These are phyloP conservation scores for Ephydatia muelleri DNA, from an alignment of 37 sponge, comb jelly and placozoan species.

Conservation along the genomic window DNA sequence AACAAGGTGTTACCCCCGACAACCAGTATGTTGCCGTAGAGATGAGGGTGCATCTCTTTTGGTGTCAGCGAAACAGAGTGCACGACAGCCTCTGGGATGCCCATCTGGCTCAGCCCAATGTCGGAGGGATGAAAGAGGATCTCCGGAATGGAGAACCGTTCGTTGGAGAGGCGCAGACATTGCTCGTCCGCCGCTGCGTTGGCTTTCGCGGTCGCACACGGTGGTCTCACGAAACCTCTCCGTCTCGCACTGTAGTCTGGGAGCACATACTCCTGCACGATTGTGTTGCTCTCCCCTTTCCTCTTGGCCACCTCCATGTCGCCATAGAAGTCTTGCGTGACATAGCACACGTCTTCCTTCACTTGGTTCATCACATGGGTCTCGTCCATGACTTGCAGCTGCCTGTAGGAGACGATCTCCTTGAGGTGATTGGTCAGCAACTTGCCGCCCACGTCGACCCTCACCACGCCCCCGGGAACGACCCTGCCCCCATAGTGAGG, in stretches of 20 bases:
- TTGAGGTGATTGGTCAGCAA: conserved; percentile 93
- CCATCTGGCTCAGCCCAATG: conserved; percentile 93
- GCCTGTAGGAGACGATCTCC: conserved; percentile 94
- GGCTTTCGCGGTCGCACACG: background rate
- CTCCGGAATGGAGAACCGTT: conserved; percentile 94
- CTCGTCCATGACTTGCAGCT: conserved; percentile 96
- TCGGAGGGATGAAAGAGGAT: conserved; percentile 94
- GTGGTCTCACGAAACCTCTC: conserved; percentile 69
- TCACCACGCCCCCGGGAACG: conserved; percentile 50
- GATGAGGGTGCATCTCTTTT: conserved; percentile 80
- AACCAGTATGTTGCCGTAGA: conserved; percentile 89
- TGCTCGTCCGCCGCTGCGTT: conserved; percentile 47
- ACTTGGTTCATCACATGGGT: conserved; percentile 97
- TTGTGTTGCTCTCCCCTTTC: conserved; percentile 35
- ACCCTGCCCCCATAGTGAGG: conserved; percentile 73
- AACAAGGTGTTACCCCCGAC: conserved; percentile 91
- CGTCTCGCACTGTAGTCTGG: conserved; percentile 80
- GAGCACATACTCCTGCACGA: conserved; percentile 84
- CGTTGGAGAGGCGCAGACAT: conserved; percentile 68
- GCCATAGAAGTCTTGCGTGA: conserved; percentile 66
- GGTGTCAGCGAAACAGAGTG: conserved; percentile 83
- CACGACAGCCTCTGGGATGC: conserved; percentile 87
- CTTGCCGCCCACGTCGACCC: conserved; percentile 98
- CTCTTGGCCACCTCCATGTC: conserved; percentile 81
- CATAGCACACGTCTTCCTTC: conserved; percentile 96